Evolutionary conservation across 2,113 vertebrate genomes (phyloP).

Genomic region (Hippolais icterina): DNA sequence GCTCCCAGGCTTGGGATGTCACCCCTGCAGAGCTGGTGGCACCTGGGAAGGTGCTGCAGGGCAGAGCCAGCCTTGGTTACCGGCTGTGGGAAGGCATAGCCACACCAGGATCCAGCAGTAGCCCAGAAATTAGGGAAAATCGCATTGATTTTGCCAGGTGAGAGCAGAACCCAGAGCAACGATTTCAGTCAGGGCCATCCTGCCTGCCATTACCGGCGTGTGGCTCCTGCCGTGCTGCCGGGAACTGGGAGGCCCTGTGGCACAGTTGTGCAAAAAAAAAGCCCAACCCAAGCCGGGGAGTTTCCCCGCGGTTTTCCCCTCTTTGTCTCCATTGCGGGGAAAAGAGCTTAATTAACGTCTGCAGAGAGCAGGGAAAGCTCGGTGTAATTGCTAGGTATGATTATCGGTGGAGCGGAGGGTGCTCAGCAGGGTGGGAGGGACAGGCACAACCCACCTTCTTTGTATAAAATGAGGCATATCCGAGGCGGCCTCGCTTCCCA

Average conservation of each 20-base stretch:
- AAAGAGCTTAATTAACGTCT: slow-evolving; percentile 49
- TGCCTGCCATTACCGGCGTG: accelerated
- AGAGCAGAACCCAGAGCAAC: background rate
- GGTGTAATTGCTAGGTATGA: slow-evolving; percentile 48
- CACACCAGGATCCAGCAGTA: accelerated
- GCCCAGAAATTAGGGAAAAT: background rate
- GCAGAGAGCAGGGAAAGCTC: slow-evolving; percentile 19
- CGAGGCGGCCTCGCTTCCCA: background rate
- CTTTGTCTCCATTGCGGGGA: slow-evolving; percentile 18
- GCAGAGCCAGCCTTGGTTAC: background rate
- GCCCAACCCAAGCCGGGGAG: background rate
- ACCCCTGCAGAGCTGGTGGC: background rate
- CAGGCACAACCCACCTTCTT: slow-evolving; percentile 45
- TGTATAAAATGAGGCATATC: slow-evolving; percentile 1
- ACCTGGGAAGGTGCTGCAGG: accelerated
- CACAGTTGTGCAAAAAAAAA: background rate
- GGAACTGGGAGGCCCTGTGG: background rate
- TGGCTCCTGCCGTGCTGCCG: accelerated
- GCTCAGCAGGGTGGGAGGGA: slow-evolving; percentile 41
- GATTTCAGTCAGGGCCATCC: accelerated
- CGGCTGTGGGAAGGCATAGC: accelerated
- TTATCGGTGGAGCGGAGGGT: slow-evolving; percentile 23
- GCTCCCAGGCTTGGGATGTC: background rate
- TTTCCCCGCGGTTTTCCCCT: slow-evolving; percentile 13
- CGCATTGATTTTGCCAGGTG: background rate